These are phyloP conservation scores for Brachionichthys hirsutus DNA, from an alignment of 2,113 vertebrate species.

Conservation along the genomic window DNA sequence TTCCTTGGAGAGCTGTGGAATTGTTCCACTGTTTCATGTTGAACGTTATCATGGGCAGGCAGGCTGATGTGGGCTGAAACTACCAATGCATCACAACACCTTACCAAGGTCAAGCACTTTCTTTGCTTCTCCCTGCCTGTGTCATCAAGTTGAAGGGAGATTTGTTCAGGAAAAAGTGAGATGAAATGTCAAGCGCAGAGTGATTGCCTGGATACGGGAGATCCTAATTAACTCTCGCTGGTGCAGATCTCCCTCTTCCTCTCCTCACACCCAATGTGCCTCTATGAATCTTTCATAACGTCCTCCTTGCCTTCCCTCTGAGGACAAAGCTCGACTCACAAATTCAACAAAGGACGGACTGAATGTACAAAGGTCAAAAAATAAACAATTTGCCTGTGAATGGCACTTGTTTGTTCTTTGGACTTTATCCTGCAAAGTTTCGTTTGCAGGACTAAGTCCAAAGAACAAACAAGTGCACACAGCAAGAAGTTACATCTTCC, in stretches of 20 bases:
- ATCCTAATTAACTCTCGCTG: slow-evolving; percentile 73
- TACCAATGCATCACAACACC: slow-evolving; percentile 59
- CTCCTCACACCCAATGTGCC: slow-evolving; percentile 23
- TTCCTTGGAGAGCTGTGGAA: slow-evolving; percentile 43
- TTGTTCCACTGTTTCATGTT: slow-evolving; percentile 57
- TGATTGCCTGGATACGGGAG: slow-evolving; percentile 63
- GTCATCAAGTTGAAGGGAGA: slow-evolving; percentile 47
- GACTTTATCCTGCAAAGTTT: too few species aligned
- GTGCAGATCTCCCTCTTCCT: slow-evolving; percentile 60
- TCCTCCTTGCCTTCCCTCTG: slow-evolving; percentile 40
- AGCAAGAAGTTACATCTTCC: slow-evolving; percentile 11
- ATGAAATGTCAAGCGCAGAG: slow-evolving; percentile 74
- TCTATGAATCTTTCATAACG: slow-evolving; percentile 69
- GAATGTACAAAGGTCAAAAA: slow-evolving; percentile 71
- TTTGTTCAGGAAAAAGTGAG: slow-evolving; percentile 64
- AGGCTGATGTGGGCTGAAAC: slow-evolving; percentile 57
- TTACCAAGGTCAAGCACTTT: slow-evolving; percentile 65
- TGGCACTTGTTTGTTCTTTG: too few species aligned
- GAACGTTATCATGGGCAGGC: slow-evolving; percentile 54
- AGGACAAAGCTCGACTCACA: slow-evolving; percentile 51
- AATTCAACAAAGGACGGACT: slow-evolving; percentile 58
- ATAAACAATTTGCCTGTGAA: slow-evolving; percentile 60
- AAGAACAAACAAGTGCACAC: slow-evolving; percentile 15
- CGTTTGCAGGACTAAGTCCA: slow-evolving; percentile 22
- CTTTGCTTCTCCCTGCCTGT: slow-evolving; percentile 33